phyloP scores from a whole-genome alignment of 2,888 invertebrate species.

The Rapana venosa region DNA sequence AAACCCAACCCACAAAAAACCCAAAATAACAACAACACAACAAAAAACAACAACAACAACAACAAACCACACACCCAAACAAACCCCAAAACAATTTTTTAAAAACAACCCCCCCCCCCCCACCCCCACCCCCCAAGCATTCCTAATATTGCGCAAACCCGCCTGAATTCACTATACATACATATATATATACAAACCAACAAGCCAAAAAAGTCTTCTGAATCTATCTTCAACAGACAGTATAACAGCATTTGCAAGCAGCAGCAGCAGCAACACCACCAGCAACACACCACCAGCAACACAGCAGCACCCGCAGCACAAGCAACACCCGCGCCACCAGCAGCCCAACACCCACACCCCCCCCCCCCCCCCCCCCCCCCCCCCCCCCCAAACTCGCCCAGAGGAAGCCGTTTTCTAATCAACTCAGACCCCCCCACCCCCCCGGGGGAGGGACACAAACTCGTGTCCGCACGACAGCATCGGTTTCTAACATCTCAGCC shows the following conservation, averaged over 20 bases:
- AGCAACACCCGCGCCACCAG: background rate
- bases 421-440: background rate
- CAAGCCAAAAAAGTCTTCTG: too few relatives aligned
- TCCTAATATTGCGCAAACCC: too few relatives aligned
- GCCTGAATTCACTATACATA: too few relatives aligned
- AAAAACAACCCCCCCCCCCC: too few relatives aligned
- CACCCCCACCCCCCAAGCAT: too few relatives aligned
- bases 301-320: too few relatives aligned
- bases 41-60: background rate
- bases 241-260: too few relatives aligned
- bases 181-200: too few relatives aligned
- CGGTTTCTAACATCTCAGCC: background rate
- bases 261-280: too few relatives aligned
- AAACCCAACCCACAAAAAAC: background rate
- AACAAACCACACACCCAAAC: background rate
- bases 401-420: background rate
- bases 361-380: too few relatives aligned
- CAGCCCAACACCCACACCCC: background rate
- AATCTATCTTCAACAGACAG: too few relatives aligned
- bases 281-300: too few relatives aligned
- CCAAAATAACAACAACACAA: background rate
- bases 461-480: background rate
- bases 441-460: background rate
- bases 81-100: background rate
- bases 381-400: background rate